Evolutionary conservation across 2,888 invertebrate species (phyloP).

Genomic region (Phyllotreta cruciferae): DNA sequence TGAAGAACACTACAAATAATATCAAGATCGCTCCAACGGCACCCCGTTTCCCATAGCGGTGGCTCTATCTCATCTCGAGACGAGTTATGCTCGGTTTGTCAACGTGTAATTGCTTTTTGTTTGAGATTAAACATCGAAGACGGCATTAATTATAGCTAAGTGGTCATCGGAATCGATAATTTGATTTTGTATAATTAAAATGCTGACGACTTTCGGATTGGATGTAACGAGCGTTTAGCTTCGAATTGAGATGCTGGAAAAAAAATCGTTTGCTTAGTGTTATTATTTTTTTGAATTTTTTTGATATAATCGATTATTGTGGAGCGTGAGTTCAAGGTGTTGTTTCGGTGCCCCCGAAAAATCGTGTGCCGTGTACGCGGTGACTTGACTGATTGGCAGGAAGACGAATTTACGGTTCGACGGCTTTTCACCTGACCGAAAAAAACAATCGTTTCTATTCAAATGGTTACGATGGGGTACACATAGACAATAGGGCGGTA

Average conservation of each 20-base stretch:
- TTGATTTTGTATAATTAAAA: constrained; percentile 4
- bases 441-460: constrained; percentile 20
- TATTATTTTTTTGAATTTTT: background rate
- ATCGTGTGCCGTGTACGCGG: background rate
- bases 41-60: constrained; percentile 21
- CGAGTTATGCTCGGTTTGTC: constrained; percentile 23
- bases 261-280: no score
- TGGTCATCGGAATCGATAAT: constrained; percentile 10
- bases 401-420: constrained; percentile 15
- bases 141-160: constrained; percentile 16
- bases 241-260: no score
- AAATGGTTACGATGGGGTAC: constrained; percentile 22
- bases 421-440: constrained; percentile 15
- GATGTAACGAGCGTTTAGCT: no score
- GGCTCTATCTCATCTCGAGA: constrained; percentile 18
- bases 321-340: constrained; percentile 8
- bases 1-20: constrained; percentile 39
- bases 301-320: constrained; percentile 3
- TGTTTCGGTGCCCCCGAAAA: constrained; percentile 17
- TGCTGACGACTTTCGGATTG: no score
- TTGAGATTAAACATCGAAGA: constrained; percentile 15
- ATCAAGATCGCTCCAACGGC: constrained; percentile 31
- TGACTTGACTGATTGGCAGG: constrained; percentile 20
- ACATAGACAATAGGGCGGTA: constrained; percentile 10
- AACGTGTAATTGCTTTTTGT: constrained; percentile 18